Percentiles rank a stretch among this genome's conserved stretches.
Conservation (phyloP, 2,113 vertebrate species). For the Hemichromis elongatus region DNA sequence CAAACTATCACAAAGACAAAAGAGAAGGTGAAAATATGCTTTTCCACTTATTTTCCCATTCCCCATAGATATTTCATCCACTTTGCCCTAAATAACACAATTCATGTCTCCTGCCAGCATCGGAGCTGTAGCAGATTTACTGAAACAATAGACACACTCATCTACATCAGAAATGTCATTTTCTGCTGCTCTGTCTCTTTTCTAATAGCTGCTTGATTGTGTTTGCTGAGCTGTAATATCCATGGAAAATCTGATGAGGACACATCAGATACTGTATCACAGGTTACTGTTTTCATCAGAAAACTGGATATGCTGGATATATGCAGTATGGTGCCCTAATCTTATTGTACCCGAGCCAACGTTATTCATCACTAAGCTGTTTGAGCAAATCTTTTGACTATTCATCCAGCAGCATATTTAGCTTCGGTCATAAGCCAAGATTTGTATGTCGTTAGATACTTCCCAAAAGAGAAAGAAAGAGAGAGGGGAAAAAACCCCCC, state of each 20-base stretch:
- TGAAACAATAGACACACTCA: constrained; percentile 29
- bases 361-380: neutral
- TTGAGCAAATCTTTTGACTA: constrained; percentile 2
- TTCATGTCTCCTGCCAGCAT: constrained; percentile 21
- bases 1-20: neutral
- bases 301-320: constrained; percentile 18
- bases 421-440: neutral
- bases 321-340: neutral
- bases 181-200: neutral
- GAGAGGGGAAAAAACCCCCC: neutral
- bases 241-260: neutral
- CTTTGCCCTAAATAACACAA: neutral
- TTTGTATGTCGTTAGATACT: constrained; percentile 27
- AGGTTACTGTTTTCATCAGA: neutral
- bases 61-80: neutral
- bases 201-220: neutral
- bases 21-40: neutral
- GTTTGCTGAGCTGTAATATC: neutral
- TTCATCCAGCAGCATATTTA: constrained; percentile 5
- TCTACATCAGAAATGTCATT: neutral
- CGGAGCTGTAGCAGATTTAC: constrained; percentile 10
- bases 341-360: neutral
- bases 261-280: neutral
- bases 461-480: neutral
- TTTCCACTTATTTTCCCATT: neutral